Evolutionary conservation across 2,888 invertebrate genomes (phyloP), one percentile per base, ranked within the genome.

Genomic region (Graphium colonna): DNA sequence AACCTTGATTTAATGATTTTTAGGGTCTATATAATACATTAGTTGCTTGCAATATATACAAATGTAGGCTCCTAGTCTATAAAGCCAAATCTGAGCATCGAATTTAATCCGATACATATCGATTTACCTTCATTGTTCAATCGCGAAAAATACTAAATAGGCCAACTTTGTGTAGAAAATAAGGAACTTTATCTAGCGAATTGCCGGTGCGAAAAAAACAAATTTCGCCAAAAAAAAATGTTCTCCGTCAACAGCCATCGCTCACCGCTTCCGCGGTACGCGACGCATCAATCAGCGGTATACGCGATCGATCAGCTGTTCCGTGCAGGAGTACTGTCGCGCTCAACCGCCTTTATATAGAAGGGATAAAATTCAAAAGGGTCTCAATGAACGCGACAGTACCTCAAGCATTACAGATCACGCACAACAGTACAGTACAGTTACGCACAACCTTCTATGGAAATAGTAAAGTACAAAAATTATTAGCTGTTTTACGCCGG

Each of bases 221-320:
- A 5, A 17, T 33, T 33, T 10, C 4, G 7, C 9, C 8, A 3
- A 33, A 40, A 17, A 12, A 45, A 33, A 45, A 36, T 36, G 17
- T 28, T 3, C 3, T 33, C 26, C 7, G n/a, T n/a, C n/a, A n/a
- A n/a, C 36, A 26, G 47, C 39, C 9, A 47, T 40, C 47, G 16
- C 26, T 47, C 39, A n/a, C n/a, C 47, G 28, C 39, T 10, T 15
- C 47, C 28, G 40, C 8, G n/a, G 40, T 28, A 36, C 26, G 31
- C 41, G 13, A 5, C 28, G 31, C 41, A 49, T 49, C 31, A 41
- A 41, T 49, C 49, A 49, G 49, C 9, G 49, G 31, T 28, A 18
- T 49, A 26, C 39, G 39, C 47, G 47, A 47, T 47, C 47, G 2
- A 47, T 47, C 47, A 47, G 15, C 13, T n/a, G n/a, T n/a, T n/a